These are phyloP conservation scores for Xestobium rufovillosum DNA, from an alignment of 2,888 invertebrate species.

Conservation along the genomic window DNA sequence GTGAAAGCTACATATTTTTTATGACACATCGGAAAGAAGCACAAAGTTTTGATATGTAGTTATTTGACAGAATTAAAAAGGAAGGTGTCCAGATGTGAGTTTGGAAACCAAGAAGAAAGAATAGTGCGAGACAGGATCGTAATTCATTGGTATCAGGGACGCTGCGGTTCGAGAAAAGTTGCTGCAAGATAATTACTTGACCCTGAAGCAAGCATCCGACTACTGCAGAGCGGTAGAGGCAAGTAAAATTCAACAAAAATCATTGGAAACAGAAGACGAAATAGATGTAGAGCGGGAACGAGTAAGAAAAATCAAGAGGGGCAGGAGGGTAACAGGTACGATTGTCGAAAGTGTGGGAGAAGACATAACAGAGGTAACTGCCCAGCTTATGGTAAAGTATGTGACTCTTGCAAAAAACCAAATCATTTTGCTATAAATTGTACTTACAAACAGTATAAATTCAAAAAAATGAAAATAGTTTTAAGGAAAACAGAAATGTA, in stretches of 20 bases:
- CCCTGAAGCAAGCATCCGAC: conserved; percentile 17
- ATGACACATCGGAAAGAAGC: conserved; percentile 20
- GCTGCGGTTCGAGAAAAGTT: conserved; percentile 17
- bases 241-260: conserved; percentile 15
- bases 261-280: conserved; percentile 10
- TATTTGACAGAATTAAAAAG: conserved; percentile 20
- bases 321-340: no score
- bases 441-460: no score
- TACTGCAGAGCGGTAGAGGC: conserved; percentile 18
- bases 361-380: no score
- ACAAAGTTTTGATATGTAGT: conserved; percentile 24
- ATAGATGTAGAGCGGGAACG: conserved; percentile 3
- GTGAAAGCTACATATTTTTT: conserved; percentile 21
- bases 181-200: conserved; percentile 15
- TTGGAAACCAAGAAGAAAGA: conserved; percentile 19
- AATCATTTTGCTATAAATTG: no score
- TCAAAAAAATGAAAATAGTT: no score
- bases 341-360: no score
- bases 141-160: conserved; percentile 21
- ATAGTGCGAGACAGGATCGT: conserved; percentile 22
- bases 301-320: background rate
- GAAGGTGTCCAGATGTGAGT: conserved; percentile 21
- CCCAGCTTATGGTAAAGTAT: no score
- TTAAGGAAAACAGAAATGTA: no score
- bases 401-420: no score